Conservation (phyloP, 2,888 invertebrate genomes). For the Ferrisia virgata region DNA sequence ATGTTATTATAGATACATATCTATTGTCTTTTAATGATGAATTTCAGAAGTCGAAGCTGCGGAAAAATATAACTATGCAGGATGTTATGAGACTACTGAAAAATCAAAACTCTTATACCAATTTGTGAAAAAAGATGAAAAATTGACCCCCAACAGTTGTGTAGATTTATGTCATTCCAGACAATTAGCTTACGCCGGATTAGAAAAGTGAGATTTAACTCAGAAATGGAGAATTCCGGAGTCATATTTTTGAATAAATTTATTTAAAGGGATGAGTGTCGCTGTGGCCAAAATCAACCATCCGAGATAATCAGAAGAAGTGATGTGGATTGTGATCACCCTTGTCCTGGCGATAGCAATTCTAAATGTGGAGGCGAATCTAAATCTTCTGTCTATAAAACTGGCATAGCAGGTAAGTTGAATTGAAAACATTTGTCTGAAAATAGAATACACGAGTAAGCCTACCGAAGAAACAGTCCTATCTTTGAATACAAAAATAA, state of each 20-base stretch:
- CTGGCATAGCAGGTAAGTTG: constrained; percentile 34
- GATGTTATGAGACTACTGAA: not conserved
- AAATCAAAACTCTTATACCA: not conserved
- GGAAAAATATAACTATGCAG: not conserved
- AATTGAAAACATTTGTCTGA: no score
- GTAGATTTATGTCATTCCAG: not conserved
- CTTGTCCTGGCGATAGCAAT: constrained; percentile 44
- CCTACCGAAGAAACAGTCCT: no score
- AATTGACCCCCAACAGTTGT: not conserved
- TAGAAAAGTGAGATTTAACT: constrained; percentile 22
- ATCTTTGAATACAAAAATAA: no score
- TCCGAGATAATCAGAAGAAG: constrained; percentile 7
- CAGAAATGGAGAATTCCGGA: not conserved
- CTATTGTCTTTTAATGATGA: not conserved
- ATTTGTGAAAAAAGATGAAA: not conserved
- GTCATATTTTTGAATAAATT: not conserved
- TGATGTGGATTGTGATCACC: constrained; percentile 37
- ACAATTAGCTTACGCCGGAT: constrained; percentile 7
- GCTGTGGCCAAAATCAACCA: constrained; percentile 40
- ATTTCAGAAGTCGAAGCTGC: not conserved
- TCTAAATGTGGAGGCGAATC: constrained; percentile 46
- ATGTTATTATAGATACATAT: not conserved
- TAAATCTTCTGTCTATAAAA: constrained; percentile 42
- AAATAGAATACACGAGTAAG: no score
- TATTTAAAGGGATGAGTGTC: constrained; percentile 40